phyloP scores from a whole-genome alignment of 2,888 invertebrate genomes.

The Ophion ventricosus region DNA sequence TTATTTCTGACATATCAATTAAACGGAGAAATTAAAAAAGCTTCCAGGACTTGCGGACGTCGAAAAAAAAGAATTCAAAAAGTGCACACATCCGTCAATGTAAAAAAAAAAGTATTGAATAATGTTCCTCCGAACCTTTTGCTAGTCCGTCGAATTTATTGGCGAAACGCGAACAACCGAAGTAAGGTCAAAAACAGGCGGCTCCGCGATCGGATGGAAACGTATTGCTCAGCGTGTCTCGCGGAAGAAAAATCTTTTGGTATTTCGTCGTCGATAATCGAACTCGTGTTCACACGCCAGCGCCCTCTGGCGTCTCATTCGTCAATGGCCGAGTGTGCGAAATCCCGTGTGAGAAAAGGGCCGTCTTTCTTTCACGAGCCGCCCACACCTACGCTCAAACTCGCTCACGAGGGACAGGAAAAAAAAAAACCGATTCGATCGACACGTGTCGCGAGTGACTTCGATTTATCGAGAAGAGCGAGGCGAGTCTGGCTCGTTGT shows the following conservation, averaged over 20 bases:
- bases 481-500: too few relatives aligned
- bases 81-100: background rate
- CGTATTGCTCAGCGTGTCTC: constrained; percentile 31
- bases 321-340: constrained; percentile 43
- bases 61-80: background rate
- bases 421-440: background rate
- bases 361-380: constrained; percentile 18
- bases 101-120: background rate
- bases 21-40: too few relatives aligned
- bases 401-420: background rate
- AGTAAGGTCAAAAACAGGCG: constrained; percentile 26
- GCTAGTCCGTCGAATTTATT: background rate
- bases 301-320: constrained; percentile 43
- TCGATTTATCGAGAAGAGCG: too few relatives aligned
- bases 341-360: constrained; percentile 21
- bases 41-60: too few relatives aligned
- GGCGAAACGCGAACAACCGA: constrained; percentile 6
- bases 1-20: too few relatives aligned
- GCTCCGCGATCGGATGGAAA: constrained; percentile 22
- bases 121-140: background rate
- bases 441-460: too few relatives aligned
- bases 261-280: constrained; percentile 42
- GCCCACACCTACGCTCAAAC: background rate
- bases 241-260: constrained; percentile 40
- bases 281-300: constrained; percentile 7